These are phyloP conservation scores for Pomacea maculata DNA, from an alignment of 1,140 invertebrate genomes.

Conservation along the genomic window DNA sequence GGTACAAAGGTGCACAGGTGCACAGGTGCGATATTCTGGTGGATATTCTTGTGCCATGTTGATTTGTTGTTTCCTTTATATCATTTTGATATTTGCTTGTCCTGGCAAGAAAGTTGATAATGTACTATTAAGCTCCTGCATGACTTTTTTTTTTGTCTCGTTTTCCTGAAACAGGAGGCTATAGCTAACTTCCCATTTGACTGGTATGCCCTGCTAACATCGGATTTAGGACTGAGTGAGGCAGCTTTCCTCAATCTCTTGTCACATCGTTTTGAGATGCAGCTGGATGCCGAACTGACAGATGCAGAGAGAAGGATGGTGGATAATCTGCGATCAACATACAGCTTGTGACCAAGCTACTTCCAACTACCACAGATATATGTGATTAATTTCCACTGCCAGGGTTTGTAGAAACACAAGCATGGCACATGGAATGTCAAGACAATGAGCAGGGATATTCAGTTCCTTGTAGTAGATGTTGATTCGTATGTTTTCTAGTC, in stretches of 20 bases:
- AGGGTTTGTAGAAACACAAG: neutral
- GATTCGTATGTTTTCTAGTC: neutral
- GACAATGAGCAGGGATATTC: neutral
- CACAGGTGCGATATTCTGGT: too few species aligned
- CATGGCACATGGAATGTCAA: neutral
- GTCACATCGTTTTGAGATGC: slow-evolving; percentile 60
- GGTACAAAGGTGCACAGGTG: neutral
- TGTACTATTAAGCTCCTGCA: neutral
- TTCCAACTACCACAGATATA: neutral
- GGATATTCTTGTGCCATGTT: neutral
- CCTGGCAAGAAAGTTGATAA: too few species aligned
- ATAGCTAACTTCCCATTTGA: slow-evolving; percentile 50
- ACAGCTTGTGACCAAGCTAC: slow-evolving; percentile 34
- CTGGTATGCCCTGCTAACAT: slow-evolving; percentile 54
- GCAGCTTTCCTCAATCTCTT: slow-evolving; percentile 53
- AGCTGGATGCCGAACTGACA: slow-evolving; percentile 57
- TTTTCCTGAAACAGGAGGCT: slow-evolving; percentile 38
- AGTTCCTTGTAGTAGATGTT: neutral
- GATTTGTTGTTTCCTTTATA: neutral
- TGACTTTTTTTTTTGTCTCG: neutral
- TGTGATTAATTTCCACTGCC: neutral
- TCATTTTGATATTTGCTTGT: neutral
- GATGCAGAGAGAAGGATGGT: slow-evolving; percentile 60
- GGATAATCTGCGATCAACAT: slow-evolving; percentile 46
- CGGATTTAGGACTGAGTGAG: slow-evolving; percentile 60